Conservation (phyloP, 2,888 invertebrate genomes). For the Acleris laterana region DNA sequence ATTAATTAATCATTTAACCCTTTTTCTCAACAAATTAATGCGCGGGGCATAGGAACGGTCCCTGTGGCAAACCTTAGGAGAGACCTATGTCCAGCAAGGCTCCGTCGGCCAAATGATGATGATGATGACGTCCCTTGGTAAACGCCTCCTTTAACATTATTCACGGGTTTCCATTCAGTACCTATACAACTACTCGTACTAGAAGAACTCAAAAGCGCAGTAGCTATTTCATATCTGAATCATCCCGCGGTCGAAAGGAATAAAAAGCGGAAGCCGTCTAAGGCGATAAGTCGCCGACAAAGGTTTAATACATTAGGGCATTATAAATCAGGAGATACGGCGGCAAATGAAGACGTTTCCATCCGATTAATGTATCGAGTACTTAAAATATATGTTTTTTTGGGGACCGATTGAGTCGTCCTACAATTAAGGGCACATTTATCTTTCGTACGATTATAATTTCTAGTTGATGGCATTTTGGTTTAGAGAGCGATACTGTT, state of each 20-base stretch:
- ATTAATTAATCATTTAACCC: too few relatives aligned
- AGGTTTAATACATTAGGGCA: constrained; percentile 72
- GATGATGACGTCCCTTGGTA: too few relatives aligned
- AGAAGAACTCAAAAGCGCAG: not conserved
- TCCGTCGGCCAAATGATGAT: too few relatives aligned
- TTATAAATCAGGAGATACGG: constrained; percentile 80
- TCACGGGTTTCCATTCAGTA: too few relatives aligned
- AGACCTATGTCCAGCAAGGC: too few relatives aligned
- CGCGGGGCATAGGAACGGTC: too few relatives aligned
- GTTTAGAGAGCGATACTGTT: not conserved
- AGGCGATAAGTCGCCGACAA: constrained; percentile 79
- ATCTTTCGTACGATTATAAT: constrained; percentile 18
- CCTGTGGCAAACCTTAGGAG: too few relatives aligned
- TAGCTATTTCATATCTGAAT: constrained; percentile 26
- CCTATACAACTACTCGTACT: not conserved
- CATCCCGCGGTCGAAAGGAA: constrained; percentile 37
- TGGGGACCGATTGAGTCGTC: constrained; percentile 20
- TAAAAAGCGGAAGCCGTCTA: constrained; percentile 72
- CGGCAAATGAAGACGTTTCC: constrained; percentile 77
- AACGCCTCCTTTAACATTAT: too few relatives aligned
- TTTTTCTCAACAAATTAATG: too few relatives aligned
- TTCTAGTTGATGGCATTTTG: not conserved
- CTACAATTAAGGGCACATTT: constrained; percentile 34
- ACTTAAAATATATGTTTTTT: constrained; percentile 34
- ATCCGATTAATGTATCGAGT: constrained; percentile 35